phyloP scores from a whole-genome alignment of 2,888 invertebrate genomes.

The Rugalucina vietnamica region DNA sequence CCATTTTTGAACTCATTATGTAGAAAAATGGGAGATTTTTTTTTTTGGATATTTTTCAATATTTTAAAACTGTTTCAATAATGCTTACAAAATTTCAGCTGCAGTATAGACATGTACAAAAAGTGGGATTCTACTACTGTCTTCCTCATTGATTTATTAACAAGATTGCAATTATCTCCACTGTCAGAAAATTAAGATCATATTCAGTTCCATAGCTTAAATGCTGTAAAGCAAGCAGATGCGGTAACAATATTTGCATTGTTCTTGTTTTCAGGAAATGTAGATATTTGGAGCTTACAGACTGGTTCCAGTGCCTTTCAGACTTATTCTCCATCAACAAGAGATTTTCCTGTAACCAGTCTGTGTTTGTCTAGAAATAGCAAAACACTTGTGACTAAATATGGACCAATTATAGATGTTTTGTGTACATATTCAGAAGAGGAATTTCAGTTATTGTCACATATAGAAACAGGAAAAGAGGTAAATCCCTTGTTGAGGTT shows the following conservation, averaged over 20 bases:
- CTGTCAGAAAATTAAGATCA: too few species aligned
- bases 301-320: slow-evolving; percentile 60
- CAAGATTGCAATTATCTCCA: too few species aligned
- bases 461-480: background rate
- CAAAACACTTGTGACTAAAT: slow-evolving; percentile 40
- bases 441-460: background rate
- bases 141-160: too few species aligned
- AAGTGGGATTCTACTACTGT: too few species aligned
- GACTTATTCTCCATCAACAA: slow-evolving; percentile 49
- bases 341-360: slow-evolving; percentile 24
- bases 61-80: too few species aligned
- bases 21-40: too few species aligned
- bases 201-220: too few species aligned
- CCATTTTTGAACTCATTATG: background rate
- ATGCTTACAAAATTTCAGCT: too few species aligned
- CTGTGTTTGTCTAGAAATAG: slow-evolving; percentile 44
- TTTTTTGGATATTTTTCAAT: too few species aligned
- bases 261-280: slow-evolving; percentile 65
- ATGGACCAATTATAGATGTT: slow-evolving; percentile 61
- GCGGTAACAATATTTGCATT: background rate
- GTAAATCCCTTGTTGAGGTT: background rate
- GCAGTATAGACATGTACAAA: too few species aligned
- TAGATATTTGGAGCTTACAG: slow-evolving; percentile 78
- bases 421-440: slow-evolving; percentile 29
- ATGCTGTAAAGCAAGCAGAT: too few species aligned